phyloP scores from a whole-genome alignment of 2,113 vertebrate genomes.

The human (Homo sapiens) region DNA sequence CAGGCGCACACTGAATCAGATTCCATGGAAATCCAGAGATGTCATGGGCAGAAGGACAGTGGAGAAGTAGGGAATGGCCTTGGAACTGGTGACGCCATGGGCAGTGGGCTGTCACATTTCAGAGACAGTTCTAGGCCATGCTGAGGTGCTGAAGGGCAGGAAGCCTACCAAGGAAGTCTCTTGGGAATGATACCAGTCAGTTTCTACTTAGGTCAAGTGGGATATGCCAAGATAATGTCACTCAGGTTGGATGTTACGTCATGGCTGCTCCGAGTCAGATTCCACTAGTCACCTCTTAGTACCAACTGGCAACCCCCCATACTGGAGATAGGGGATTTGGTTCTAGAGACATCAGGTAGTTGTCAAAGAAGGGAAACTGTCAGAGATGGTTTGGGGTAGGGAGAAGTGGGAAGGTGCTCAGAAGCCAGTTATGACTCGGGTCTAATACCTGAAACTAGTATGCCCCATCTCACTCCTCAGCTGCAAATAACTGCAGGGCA shows the following conservation, averaged over 20 bases:
- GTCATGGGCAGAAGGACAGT: slow-evolving; percentile 68
- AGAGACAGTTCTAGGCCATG: slow-evolving; percentile 87
- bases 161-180: slow-evolving; percentile 82
- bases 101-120: slow-evolving; percentile 65
- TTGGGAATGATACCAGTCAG: slow-evolving; percentile 81
- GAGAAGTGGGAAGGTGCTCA: slow-evolving; percentile 85
- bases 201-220: slow-evolving; percentile 89
- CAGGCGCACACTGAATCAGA: slow-evolving; percentile 77
- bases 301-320: slow-evolving; percentile 63
- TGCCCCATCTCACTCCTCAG: slow-evolving; percentile 34
- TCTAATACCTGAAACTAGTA: slow-evolving; percentile 86
- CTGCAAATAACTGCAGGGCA: slow-evolving; percentile 84
- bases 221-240: slow-evolving; percentile 67
- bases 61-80: rapidly evolving
- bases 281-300: slow-evolving; percentile 76
- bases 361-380: slow-evolving; percentile 88
- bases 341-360: slow-evolving; percentile 80
- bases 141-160: slow-evolving; percentile 82
- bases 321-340: slow-evolving; percentile 30
- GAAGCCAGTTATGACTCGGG: slow-evolving; percentile 85
- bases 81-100: rapidly evolving
- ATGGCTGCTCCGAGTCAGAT: not conserved
- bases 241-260: not conserved
- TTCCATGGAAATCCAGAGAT: slow-evolving; percentile 84
- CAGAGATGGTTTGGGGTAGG: slow-evolving; percentile 77